Conservation (phyloP, 2,113 vertebrate genomes). For the Pluvialis apricaria region DNA sequence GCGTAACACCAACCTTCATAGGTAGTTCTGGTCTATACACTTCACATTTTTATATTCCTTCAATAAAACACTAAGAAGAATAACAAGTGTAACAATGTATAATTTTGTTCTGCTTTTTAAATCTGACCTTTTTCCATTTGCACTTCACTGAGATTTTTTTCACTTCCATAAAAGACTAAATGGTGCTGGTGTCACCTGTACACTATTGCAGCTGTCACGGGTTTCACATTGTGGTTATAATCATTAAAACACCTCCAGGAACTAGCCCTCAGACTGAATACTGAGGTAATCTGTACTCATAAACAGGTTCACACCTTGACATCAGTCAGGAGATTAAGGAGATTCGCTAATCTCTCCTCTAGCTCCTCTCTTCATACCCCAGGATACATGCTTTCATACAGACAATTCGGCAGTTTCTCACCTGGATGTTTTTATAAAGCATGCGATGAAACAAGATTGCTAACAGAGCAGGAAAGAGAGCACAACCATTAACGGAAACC, state of each 20-base stretch:
- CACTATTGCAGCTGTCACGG: accelerated
- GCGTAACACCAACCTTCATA: neutral
- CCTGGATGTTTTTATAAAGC: neutral
- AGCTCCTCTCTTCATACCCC: neutral
- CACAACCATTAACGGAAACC: neutral
- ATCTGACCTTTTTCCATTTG: neutral
- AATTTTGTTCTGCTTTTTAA: neutral
- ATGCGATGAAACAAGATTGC: neutral
- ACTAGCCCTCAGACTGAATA: neutral
- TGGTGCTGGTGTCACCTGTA: neutral
- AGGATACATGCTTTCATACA: neutral
- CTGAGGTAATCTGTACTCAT: neutral
- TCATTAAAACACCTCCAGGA: neutral
- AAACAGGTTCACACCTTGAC: neutral
- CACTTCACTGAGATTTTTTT: neutral
- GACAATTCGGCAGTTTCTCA: neutral
- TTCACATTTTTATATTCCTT: neutral
- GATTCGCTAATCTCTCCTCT: neutral
- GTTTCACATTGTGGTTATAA: neutral
- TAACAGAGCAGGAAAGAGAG: neutral
- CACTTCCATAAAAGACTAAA: neutral
- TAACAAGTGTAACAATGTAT: neutral
- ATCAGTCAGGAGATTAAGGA: neutral
- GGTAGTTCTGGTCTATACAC: neutral
- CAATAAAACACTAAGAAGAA: neutral